Base-by-base conservation (phyloP, 2,113 vertebrate genomes). In the Salvator merianae region DNA sequence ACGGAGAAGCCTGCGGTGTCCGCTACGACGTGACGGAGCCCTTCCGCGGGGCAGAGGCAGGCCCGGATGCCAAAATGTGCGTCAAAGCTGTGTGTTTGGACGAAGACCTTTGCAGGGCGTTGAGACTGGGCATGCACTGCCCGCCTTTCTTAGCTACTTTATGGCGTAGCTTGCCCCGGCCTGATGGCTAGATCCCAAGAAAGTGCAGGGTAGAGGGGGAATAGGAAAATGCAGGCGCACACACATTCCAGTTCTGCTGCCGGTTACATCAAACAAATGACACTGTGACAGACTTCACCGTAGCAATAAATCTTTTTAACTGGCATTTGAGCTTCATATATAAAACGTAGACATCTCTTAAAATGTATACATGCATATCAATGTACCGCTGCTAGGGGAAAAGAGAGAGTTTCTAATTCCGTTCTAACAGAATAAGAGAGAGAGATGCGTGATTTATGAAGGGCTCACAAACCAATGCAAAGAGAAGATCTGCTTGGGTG, bases 131-230 rank as follows among this genome's bases (percentile, higher is more conserved):
- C 3, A 30, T 84, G 36, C 83, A 4, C 3, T 91, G 88, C 50
- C 88, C 88, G 0, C 88, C 84, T 1, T 89, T 89, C 50, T 47
- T 89, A 40, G 82, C 87, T 20, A 89, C 88, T 5, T 65, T 88
- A 8, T 89, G 90, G 88, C 79, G 40, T 30, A 78, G 59, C 7
- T 43, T 71, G 22, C 77, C 83, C 12, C 50, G 43, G 10, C 66
- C 73, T 43, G 69, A 71, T 12, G 30, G 66, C 55, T 81, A 82
- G 36, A n/a, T 10, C 2, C 16, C 47, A 13, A 26, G 18, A 66
- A 8, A 16, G 18, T 4, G 14, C 55, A 5, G 55, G 55, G 5
- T 59, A 59, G 55, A 59, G 55, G 18, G 55, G 55, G 55, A 59
- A 59, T 20, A 59, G 18, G 18, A 59, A 18, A 59, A 59, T 14